Conservation (phyloP, 2,797 vertebrate genomes). For the Centropyge bicolor region DNA sequence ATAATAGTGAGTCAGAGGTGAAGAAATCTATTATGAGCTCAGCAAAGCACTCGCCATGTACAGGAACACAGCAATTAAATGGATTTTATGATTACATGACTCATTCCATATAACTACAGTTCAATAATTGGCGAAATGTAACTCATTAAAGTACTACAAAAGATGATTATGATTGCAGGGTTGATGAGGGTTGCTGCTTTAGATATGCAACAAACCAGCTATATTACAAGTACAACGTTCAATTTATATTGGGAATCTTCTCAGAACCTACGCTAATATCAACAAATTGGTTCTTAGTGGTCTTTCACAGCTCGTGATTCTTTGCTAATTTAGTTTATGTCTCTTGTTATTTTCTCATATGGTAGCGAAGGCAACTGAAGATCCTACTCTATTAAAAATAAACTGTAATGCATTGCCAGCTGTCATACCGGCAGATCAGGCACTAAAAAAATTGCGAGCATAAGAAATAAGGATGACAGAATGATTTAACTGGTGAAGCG, state of each 20-base stretch:
- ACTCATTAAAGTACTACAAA: conserved; percentile 17
- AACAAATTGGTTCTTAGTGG: conserved; percentile 10
- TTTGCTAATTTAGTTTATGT: conserved; percentile 16
- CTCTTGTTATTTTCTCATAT: conserved; percentile 16
- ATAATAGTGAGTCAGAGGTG: conserved; percentile 16
- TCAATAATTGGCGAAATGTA: conserved; percentile 44
- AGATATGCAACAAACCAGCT: neutral
- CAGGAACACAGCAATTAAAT: conserved; percentile 29
- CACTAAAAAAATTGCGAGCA: conserved; percentile 20
- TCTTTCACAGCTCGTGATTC: neutral
- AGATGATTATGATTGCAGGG: conserved; percentile 14
- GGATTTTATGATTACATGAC: conserved; percentile 48
- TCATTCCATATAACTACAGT: conserved; percentile 30
- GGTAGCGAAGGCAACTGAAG: conserved; percentile 3
- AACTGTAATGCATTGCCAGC: conserved; percentile 36
- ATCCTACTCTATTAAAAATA: conserved; percentile 30
- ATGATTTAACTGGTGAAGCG: conserved; percentile 50
- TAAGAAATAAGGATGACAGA: conserved; percentile 43
- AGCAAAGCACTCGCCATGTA: neutral
- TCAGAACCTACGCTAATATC: neutral
- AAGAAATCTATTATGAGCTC: conserved; percentile 13
- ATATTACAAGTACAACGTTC: neutral
- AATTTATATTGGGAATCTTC: conserved; percentile 9
- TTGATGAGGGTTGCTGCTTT: neutral
- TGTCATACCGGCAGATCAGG: conserved; percentile 44